phyloP scores from a whole-genome alignment of 92 coral and sea anemone genomes.

The Porites divaricata region DNA sequence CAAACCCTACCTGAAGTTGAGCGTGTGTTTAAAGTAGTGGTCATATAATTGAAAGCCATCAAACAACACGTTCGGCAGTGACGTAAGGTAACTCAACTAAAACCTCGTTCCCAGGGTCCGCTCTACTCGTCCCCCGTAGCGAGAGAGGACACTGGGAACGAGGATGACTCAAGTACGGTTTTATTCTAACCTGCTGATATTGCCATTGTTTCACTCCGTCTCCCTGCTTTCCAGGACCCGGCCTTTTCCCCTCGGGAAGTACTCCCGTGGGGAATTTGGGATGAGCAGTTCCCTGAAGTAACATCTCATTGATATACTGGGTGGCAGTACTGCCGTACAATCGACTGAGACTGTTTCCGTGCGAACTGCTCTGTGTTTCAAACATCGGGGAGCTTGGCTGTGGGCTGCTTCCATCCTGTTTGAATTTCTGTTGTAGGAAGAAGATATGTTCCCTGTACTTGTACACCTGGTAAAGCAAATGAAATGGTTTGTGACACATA shows the following conservation, averaged over 20 bases:
- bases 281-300: conserved; percentile 72
- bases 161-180: too few relatives aligned
- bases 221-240: conserved; percentile 54
- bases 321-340: conserved; percentile 94
- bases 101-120: too few relatives aligned
- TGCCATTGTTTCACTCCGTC: conserved; percentile 68
- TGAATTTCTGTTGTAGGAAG: conserved; percentile 89
- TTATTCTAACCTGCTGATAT: conserved; percentile 66
- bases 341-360: conserved; percentile 74
- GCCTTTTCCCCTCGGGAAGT: conserved; percentile 60
- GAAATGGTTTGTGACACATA: background rate
- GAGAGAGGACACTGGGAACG: too few relatives aligned
- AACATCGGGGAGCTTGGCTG: conserved; percentile 71
- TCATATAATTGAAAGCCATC: too few relatives aligned
- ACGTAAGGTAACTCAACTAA: too few relatives aligned
- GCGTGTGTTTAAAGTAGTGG: too few relatives aligned
- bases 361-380: conserved; percentile 62
- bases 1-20: too few relatives aligned
- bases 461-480: conserved; percentile 76
- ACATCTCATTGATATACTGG: conserved; percentile 91
- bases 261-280: conserved; percentile 71
- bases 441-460: conserved; percentile 97
- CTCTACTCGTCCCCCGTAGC: too few relatives aligned
- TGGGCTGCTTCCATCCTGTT: conserved; percentile 67
- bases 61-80: too few relatives aligned